Evolutionary conservation across 1,140 invertebrate species (phyloP).

Genomic region (Pseudomyrmex dendroicus): DNA sequence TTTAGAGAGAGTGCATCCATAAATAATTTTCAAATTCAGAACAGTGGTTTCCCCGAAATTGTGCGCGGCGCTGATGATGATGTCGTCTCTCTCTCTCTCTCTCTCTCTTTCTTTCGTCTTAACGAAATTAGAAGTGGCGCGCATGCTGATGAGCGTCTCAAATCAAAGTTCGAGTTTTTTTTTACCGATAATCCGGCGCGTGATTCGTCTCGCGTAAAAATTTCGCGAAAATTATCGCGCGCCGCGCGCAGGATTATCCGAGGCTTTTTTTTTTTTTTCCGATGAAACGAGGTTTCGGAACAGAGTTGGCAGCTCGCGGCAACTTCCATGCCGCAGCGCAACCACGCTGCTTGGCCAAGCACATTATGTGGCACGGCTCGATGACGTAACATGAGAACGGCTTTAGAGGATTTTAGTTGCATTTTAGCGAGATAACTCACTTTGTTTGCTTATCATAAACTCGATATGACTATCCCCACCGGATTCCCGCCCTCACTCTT

Average conservation of each 20-base stretch:
- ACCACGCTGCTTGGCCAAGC: constrained; percentile 37
- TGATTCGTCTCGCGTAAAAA: constrained; percentile 36
- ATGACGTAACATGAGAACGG: constrained; percentile 54
- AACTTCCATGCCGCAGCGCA: constrained; percentile 34
- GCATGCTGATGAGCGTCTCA: constrained; percentile 19
- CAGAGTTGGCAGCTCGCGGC: constrained; percentile 46
- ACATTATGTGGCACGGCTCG: constrained; percentile 42
- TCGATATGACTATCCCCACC: constrained; percentile 37
- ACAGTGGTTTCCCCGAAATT: constrained; percentile 13
- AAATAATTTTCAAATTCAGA: constrained; percentile 36
- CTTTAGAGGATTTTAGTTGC: constrained; percentile 52
- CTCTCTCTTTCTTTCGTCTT: neutral
- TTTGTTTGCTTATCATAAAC: constrained; percentile 49
- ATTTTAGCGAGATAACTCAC: constrained; percentile 49
- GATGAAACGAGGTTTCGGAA: constrained; percentile 32
- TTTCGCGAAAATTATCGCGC: constrained; percentile 34
- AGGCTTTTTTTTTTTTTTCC: constrained; percentile 13
- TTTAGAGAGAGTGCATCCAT: neutral
- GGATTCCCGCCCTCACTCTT: neutral
- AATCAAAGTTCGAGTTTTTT: constrained; percentile 38
- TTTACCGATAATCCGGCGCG: neutral
- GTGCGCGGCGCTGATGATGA: neutral
- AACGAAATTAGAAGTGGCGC: constrained; percentile 26
- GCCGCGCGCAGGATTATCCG: constrained; percentile 31
- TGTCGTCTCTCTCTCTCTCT: too few relatives aligned